phyloP scores from a whole-genome alignment of 2,888 invertebrate species.

The Eurytoma adleriae region DNA sequence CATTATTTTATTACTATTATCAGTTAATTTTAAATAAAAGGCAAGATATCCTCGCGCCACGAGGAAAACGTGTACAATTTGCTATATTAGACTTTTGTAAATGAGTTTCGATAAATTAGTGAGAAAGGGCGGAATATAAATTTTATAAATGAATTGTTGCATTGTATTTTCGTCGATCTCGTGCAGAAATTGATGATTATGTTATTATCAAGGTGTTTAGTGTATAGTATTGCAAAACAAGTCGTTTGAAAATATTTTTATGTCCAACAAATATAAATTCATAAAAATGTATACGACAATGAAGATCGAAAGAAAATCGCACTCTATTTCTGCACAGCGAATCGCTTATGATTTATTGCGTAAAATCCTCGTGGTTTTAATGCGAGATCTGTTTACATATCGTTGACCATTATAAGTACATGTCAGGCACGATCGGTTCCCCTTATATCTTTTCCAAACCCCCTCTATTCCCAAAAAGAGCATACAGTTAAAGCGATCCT shows the following conservation, averaged over 20 bases:
- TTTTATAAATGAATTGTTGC: conserved; percentile 54
- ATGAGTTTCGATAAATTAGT: conserved; percentile 23
- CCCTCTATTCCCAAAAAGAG: conserved; percentile 12
- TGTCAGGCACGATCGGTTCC: conserved; percentile 61
- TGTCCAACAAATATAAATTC: no score
- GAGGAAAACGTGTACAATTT: conserved; percentile 26
- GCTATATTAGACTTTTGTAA: conserved; percentile 12
- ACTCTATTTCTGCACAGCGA: conserved; percentile 21
- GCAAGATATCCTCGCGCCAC: conserved; percentile 51
- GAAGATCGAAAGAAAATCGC: conserved; percentile 34
- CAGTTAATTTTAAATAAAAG: conserved; percentile 58
- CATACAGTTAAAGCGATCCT: conserved; percentile 1
- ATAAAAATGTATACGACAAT: not conserved
- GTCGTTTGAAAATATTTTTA: not conserved
- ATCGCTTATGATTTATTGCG: conserved; percentile 30
- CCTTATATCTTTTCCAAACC: conserved; percentile 8
- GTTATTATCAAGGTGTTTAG: conserved; percentile 41
- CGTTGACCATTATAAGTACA: conserved; percentile 59
- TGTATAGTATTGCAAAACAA: conserved; percentile 26
- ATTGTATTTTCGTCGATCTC: conserved; percentile 50
- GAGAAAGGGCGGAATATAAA: conserved; percentile 23
- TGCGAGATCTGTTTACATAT: conserved; percentile 59
- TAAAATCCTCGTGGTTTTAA: conserved; percentile 41
- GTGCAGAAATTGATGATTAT: conserved; percentile 34
- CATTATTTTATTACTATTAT: conserved; percentile 59